phyloP scores from a whole-genome alignment of 2,888 invertebrate genomes.

The Chironomus tentans region DNA sequence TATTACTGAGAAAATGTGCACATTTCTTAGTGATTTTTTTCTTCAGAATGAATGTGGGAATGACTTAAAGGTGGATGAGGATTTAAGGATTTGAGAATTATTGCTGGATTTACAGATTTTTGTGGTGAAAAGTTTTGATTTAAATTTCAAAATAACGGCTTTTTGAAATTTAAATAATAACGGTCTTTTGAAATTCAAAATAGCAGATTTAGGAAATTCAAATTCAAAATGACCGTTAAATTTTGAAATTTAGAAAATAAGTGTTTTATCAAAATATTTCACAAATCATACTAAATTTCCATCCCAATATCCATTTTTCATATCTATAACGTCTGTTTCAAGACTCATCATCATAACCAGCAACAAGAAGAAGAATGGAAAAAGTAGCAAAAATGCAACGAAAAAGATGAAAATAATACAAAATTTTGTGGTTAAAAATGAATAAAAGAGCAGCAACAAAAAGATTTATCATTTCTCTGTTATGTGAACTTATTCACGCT shows the following conservation, averaged over 20 bases:
- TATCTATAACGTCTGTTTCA: neutral
- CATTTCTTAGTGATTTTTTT: neutral
- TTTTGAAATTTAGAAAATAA: no score
- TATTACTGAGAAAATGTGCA: constrained; percentile 7
- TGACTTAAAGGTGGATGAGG: no score
- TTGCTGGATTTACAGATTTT: no score
- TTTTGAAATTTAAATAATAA: no score
- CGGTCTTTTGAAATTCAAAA: no score
- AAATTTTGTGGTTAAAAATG: neutral
- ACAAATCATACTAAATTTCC: no score
- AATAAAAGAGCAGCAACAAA: neutral
- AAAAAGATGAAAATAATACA: neutral
- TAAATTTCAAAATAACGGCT: no score
- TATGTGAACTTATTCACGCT: constrained; percentile 9
- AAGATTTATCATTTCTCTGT: constrained; percentile 3
- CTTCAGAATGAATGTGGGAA: no score
- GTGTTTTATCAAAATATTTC: no score
- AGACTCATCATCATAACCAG: neutral
- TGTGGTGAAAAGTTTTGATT: no score
- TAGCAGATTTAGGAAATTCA: no score
- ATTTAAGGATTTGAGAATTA: no score
- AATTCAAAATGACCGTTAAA: neutral
- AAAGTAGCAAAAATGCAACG: neutral
- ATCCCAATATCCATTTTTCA: neutral
- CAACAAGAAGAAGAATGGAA: neutral